Evolutionary conservation across 2,888 invertebrate genomes (phyloP).

Genomic region (Siphonodentalium dalli): DNA sequence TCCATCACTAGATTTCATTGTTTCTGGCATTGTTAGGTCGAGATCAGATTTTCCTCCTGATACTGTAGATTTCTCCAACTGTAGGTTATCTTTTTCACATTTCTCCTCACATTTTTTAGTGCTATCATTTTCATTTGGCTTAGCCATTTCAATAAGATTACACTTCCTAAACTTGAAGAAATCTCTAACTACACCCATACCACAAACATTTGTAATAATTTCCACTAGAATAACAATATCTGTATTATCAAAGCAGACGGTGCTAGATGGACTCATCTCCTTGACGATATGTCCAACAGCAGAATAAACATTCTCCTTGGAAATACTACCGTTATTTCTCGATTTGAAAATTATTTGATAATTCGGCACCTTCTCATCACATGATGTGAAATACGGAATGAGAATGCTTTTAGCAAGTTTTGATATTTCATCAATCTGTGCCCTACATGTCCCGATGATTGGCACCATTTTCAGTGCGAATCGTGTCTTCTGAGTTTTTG

Average conservation of each 20-base stretch:
- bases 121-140: conserved; percentile 8
- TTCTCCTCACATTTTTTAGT: too few relatives aligned
- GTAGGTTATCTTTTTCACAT: too few relatives aligned
- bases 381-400: conserved; percentile 73
- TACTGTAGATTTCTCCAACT: too few relatives aligned
- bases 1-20: too few relatives aligned
- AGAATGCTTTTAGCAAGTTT: conserved; percentile 74
- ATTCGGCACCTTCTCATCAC: conserved; percentile 34
- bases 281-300: conserved; percentile 77
- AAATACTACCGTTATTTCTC: conserved; percentile 66
- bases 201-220: conserved; percentile 80
- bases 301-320: conserved; percentile 71
- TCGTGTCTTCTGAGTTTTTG: conserved; percentile 76
- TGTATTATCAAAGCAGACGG: conserved; percentile 75
- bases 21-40: too few relatives aligned
- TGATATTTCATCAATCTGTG: conserved; percentile 79
- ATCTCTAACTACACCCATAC: conserved; percentile 81
- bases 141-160: conserved; percentile 75
- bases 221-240: conserved; percentile 83
- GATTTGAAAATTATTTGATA: conserved; percentile 52
- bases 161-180: conserved; percentile 83
- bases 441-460: conserved; percentile 78
- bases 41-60: too few relatives aligned
- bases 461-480: conserved; percentile 83
- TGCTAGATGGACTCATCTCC: conserved; percentile 74